Evolutionary conservation across 2,113 vertebrate species (phyloP).

Genomic region (Zootoca vivipara): DNA sequence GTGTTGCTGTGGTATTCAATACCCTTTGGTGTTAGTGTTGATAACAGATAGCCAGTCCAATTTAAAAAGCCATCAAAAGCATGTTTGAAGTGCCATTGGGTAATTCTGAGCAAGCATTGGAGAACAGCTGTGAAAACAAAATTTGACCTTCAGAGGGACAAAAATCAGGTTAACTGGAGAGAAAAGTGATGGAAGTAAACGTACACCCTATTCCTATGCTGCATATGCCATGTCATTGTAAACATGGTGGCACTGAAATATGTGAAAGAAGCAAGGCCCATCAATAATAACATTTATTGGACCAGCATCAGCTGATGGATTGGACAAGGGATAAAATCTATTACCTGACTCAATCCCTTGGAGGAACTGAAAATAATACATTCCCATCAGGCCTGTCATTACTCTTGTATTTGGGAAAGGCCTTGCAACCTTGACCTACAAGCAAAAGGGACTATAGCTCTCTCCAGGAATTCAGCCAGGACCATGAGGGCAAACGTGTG

Average conservation of each 20-base stretch:
- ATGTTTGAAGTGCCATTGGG: slow-evolving; percentile 67
- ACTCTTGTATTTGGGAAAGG: neutral
- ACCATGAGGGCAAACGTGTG: too few relatives aligned
- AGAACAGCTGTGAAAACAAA: slow-evolving; percentile 59
- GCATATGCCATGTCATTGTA: neutral
- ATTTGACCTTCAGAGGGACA: slow-evolving; percentile 59
- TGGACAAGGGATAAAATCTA: neutral
- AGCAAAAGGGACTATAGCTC: neutral
- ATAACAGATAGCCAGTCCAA: slow-evolving; percentile 69
- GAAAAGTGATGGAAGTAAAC: slow-evolving; percentile 5
- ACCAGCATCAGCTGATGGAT: neutral
- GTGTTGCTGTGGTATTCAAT: slow-evolving; percentile 59
- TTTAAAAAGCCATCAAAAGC: slow-evolving; percentile 70
- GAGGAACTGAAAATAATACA: too few relatives aligned
- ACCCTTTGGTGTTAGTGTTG: slow-evolving; percentile 65
- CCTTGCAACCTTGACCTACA: neutral
- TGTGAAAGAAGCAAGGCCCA: neutral
- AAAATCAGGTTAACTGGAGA: slow-evolving; percentile 28
- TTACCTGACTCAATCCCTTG: neutral
- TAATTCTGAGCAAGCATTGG: slow-evolving; percentile 48
- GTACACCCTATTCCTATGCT: neutral
- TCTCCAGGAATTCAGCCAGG: too few relatives aligned
- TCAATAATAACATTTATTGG: neutral
- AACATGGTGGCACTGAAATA: neutral
- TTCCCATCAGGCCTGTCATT: too few relatives aligned